Percentiles rank a stretch among this genome's conserved stretches.
Conservation (phyloP, 1,140 invertebrate species). For the Oscheius sp. region DNA sequence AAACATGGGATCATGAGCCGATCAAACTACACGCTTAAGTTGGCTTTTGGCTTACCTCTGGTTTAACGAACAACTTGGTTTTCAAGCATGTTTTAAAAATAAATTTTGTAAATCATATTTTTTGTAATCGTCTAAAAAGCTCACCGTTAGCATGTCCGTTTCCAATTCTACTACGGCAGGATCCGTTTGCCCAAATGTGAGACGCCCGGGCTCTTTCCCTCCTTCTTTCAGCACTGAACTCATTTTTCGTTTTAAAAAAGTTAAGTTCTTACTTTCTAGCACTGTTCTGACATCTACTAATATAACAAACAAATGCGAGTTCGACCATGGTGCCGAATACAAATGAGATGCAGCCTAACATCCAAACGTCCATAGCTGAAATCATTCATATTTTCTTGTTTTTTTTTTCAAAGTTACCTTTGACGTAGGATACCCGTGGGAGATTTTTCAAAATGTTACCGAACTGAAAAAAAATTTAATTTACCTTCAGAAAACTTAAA, state of each 20-base stretch:
- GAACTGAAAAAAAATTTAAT: slow-evolving; percentile 50
- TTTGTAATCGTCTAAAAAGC: neutral
- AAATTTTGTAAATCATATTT: too few species aligned
- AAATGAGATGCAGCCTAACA: slow-evolving; percentile 59
- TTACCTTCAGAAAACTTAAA: too few species aligned
- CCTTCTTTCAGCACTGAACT: slow-evolving; percentile 26
- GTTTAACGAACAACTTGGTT: too few species aligned
- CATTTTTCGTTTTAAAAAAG: neutral
- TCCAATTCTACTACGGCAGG: slow-evolving; percentile 4
- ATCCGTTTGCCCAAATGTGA: slow-evolving; percentile 31
- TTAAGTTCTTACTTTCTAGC: slow-evolving; percentile 17
- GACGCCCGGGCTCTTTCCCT: slow-evolving; percentile 22
- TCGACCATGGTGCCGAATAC: slow-evolving; percentile 60
- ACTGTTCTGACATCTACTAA: slow-evolving; percentile 49
- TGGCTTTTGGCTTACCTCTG: too few species aligned
- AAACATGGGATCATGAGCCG: too few species aligned
- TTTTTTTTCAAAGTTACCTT: slow-evolving; percentile 32
- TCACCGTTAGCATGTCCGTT: slow-evolving; percentile 27
- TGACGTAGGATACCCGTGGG: slow-evolving; percentile 57
- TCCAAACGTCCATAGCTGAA: slow-evolving; percentile 59
- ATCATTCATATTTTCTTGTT: neutral
- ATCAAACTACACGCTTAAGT: too few species aligned
- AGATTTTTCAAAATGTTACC: slow-evolving; percentile 60
- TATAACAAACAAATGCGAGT: slow-evolving; percentile 59
- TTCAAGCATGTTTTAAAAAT: too few species aligned